Percentiles rank a stretch among this genome's conserved stretches.
These are phyloP conservation scores for Aythya baeri DNA, from an alignment of 2,113 vertebrate genomes.

Conservation along the genomic window DNA sequence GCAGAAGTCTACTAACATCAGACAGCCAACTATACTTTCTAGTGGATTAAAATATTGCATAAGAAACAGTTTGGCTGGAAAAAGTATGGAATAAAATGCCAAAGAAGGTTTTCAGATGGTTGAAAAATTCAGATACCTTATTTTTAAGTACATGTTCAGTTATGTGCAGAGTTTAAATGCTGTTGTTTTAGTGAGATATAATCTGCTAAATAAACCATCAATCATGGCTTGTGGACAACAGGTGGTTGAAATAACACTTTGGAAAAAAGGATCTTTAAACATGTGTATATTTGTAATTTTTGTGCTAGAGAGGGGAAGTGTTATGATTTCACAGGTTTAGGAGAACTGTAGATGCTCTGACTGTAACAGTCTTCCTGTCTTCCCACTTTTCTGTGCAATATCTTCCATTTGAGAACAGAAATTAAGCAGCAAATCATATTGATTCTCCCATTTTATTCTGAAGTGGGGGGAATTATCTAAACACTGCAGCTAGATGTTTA, in stretches of 20 bases:
- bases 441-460: neutral
- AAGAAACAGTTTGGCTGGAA: neutral
- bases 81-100: neutral
- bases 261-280: neutral
- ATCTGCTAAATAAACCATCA: neutral
- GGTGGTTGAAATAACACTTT: neutral
- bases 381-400: neutral
- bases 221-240: neutral
- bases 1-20: rapidly evolving
- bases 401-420: neutral
- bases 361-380: neutral
- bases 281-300: neutral
- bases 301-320: neutral
- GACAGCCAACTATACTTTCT: neutral
- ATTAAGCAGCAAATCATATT: neutral
- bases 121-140: neutral
- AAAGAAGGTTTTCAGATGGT: neutral
- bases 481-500: neutral
- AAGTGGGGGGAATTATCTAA: neutral
- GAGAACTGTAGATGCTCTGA: neutral
- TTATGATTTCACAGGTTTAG: neutral
- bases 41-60: neutral
- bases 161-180: rapidly evolving
- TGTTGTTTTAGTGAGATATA: neutral
- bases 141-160: neutral